Evolutionary conservation across 2,888 invertebrate genomes (phyloP).

Genomic region (Tiliacea citrago): DNA sequence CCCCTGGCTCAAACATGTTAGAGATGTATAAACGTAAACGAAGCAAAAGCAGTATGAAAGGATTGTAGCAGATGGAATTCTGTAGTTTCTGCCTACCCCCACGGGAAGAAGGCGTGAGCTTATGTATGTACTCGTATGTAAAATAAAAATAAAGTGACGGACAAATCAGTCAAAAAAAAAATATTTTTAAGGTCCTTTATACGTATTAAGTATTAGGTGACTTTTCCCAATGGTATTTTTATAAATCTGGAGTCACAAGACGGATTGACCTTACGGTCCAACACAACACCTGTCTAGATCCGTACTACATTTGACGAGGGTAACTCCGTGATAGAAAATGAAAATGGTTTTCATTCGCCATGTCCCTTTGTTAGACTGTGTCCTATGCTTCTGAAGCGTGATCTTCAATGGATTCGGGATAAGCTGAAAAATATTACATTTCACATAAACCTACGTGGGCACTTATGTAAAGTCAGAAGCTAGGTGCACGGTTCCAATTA

Average conservation of each 20-base stretch:
- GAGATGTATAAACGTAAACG: background rate
- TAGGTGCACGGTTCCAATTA: background rate
- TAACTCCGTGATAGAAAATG: conserved; percentile 27
- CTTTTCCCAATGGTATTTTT: conserved; percentile 1
- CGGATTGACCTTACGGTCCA: conserved; percentile 35
- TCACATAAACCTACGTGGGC: background rate
- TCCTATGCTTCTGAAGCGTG: conserved; percentile 3
- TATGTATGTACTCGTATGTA: no score
- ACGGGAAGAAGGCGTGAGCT: no score
- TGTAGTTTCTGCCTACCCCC: background rate
- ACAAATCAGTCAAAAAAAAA: background rate
- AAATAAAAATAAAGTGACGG: background rate
- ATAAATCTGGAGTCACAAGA: conserved; percentile 45
- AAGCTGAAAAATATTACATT: background rate
- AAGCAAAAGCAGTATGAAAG: background rate
- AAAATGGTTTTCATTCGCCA: conserved; percentile 36
- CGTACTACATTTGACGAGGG: conserved; percentile 59
- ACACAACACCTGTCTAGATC: conserved; percentile 53
- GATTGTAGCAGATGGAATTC: background rate
- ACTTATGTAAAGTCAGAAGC: background rate
- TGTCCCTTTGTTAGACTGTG: conserved; percentile 28
- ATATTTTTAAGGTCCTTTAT: background rate
- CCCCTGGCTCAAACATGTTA: no score
- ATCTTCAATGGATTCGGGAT: conserved; percentile 1
- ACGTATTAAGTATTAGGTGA: conserved; percentile 3